Evolutionary conservation across 1,140 invertebrate genomes (phyloP).

Genomic region (Microplitis demolitor): DNA sequence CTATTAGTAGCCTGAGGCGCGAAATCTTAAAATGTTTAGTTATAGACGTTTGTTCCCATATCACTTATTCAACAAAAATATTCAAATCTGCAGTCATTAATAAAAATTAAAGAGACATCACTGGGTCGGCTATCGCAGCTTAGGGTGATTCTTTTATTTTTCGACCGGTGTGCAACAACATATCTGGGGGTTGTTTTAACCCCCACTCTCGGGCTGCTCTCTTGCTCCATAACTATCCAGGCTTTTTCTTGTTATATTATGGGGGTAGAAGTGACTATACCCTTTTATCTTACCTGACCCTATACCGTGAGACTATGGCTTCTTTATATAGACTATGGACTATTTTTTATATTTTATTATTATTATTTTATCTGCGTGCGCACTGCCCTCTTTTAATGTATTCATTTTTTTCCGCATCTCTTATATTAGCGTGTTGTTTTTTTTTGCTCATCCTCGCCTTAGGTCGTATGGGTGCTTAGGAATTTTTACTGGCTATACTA

Average conservation of each 20-base stretch:
- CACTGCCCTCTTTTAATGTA: no score
- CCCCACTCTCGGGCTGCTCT: not conserved
- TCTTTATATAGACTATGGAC: slow-evolving; percentile 46
- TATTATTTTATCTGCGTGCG: slow-evolving; percentile 29
- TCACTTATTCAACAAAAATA: slow-evolving; percentile 57
- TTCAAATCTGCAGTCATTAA: slow-evolving; percentile 62
- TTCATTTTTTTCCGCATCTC: no score
- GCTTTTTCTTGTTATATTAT: not conserved
- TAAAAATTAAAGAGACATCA: slow-evolving; percentile 65
- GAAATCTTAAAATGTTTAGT: not conserved
- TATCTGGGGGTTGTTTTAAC: no score
- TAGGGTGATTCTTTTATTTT: slow-evolving; percentile 45
- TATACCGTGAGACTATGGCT: slow-evolving; percentile 62
- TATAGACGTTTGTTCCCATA: slow-evolving; percentile 53
- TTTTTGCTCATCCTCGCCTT: no score
- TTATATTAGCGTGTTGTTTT: no score
- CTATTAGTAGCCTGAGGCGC: not conserved
- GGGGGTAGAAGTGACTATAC: slow-evolving; percentile 32
- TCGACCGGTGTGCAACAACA: not conserved
- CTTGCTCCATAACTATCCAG: not conserved
- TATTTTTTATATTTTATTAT: slow-evolving; percentile 40
- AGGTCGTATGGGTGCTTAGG: no score
- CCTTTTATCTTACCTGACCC: slow-evolving; percentile 61
- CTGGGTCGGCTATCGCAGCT: slow-evolving; percentile 29
- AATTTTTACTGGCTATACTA: not conserved